Evolutionary conservation across 2,888 invertebrate species (phyloP), one percentile per base, ranked within the genome.

Genomic region (Microctonus hyperodae): DNA sequence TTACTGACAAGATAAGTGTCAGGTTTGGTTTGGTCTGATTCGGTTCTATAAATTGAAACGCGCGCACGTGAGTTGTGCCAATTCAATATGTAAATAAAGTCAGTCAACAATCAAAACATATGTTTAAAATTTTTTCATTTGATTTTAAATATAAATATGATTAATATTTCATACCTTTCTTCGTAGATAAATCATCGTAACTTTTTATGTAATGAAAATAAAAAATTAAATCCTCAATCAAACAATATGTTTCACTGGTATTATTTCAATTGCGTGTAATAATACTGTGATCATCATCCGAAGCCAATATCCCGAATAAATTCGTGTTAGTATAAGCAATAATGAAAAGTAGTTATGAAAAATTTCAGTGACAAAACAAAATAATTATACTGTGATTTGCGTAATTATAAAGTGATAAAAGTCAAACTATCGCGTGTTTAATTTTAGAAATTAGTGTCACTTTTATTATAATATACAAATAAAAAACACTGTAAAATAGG

Each of bases 171-270:
- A 58, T 76, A 81, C 81, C 78, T 81, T 80, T 58, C 74, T 76
- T 55, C 78, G 73, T 22, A 79, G 68, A 10, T 80, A 79, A 71
- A 81, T 79, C 81, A 81, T 77, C 61, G 9, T 50, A 6, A 28
- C 23, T 63, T n/a, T 25, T n/a, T 50, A 23, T 28, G 33, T 51
- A 31, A 31, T 16, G 6, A 44, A n/a, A 5, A 55, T 6, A 16
- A 20, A 3, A 10, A 28, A 37, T 40, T 33, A 60, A 64, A 58
- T 63, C 48, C 23, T 70, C 59, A 33, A 16, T 69, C 7, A 35
- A 64, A 53, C 55, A 68, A 64, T 44, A 16, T 1, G 31, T 2
- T 7, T 16, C 55, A 55, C 55, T 31, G 16, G 16, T 28, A 44
- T 44, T 44, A 44, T 44, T 44, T 16, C 44, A 44, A 13, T 33